Conservation (phyloP, 2,888 invertebrate genomes). For the Graphium colonna region DNA sequence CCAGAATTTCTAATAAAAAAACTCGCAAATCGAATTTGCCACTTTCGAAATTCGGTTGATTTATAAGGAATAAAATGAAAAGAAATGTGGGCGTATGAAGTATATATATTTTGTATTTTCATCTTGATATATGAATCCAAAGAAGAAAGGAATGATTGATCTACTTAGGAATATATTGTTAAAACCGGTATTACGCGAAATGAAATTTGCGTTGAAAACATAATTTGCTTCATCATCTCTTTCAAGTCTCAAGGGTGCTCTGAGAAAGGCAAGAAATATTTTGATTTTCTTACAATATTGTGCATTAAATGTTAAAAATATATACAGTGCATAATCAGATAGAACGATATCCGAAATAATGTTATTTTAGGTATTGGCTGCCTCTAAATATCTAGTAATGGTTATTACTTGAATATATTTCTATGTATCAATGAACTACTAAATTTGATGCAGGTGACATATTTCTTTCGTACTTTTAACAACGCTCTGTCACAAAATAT, state of each 20-base stretch:
- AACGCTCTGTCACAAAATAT: too few relatives aligned
- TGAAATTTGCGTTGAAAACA: constrained; percentile 18
- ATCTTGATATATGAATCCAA: constrained; percentile 14
- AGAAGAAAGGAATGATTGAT: constrained; percentile 18
- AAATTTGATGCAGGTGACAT: too few relatives aligned
- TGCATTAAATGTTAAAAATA: too few relatives aligned
- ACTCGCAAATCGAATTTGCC: constrained; percentile 22
- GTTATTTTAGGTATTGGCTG: too few relatives aligned
- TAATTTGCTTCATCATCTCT: constrained; percentile 18
- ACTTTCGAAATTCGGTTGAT: constrained; percentile 18
- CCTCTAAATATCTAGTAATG: too few relatives aligned
- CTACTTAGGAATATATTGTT: constrained; percentile 15
- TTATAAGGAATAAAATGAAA: constrained; percentile 11
- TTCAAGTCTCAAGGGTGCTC: constrained; percentile 12
- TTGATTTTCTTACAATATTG: too few relatives aligned
- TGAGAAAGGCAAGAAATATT: too few relatives aligned
- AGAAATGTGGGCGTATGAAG: constrained; percentile 6
- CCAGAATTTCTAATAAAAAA: constrained; percentile 23
- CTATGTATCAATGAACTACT: too few relatives aligned
- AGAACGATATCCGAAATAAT: too few relatives aligned
- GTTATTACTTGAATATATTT: too few relatives aligned
- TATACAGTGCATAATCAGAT: too few relatives aligned
- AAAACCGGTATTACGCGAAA: constrained; percentile 15
- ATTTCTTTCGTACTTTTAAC: too few relatives aligned
- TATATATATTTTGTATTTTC: constrained; percentile 10